phyloP scores from a whole-genome alignment of 2,113 vertebrate genomes.

The Phrynocephalus versicolor region DNA sequence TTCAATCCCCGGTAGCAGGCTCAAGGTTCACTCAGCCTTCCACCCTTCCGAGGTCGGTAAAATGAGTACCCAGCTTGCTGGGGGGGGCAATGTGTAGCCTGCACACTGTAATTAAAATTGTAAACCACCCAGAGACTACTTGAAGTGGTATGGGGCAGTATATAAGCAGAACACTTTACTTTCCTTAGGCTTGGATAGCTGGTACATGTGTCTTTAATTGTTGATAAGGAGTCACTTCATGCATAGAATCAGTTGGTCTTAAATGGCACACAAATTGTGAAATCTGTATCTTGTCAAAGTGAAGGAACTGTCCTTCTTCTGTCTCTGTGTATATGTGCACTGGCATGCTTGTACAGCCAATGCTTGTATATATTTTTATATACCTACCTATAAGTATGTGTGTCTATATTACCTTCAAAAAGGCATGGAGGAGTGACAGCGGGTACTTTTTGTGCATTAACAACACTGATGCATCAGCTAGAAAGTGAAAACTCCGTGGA shows the following conservation, averaged over 20 bases:
- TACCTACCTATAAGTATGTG: not conserved
- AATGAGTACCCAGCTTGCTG: too few relatives aligned
- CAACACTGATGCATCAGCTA: slow-evolving; percentile 86
- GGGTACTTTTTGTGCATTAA: slow-evolving; percentile 90
- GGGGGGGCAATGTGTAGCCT: too few relatives aligned
- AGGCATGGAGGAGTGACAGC: slow-evolving; percentile 91
- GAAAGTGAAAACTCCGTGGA: slow-evolving; percentile 87
- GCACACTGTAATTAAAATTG: too few relatives aligned
- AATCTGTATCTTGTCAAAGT: slow-evolving; percentile 26
- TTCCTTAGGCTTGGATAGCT: not conserved
- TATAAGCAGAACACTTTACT: too few relatives aligned
- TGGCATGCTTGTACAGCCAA: too few relatives aligned
- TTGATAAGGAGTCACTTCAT: not conserved
- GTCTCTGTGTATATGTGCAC: not conserved
- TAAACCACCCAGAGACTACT: too few relatives aligned
- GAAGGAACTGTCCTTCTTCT: not conserved
- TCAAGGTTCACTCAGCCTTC: too few relatives aligned
- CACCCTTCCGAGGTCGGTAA: too few relatives aligned
- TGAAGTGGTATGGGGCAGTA: too few relatives aligned
- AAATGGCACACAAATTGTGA: not conserved
- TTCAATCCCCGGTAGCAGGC: too few relatives aligned
- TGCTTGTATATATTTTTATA: too few relatives aligned
- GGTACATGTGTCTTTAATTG: not conserved
- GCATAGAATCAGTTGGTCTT: not conserved
- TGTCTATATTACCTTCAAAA: slow-evolving; percentile 28